Conservation (phyloP, 2,888 invertebrate genomes). For the Microctonus hyperodae region DNA sequence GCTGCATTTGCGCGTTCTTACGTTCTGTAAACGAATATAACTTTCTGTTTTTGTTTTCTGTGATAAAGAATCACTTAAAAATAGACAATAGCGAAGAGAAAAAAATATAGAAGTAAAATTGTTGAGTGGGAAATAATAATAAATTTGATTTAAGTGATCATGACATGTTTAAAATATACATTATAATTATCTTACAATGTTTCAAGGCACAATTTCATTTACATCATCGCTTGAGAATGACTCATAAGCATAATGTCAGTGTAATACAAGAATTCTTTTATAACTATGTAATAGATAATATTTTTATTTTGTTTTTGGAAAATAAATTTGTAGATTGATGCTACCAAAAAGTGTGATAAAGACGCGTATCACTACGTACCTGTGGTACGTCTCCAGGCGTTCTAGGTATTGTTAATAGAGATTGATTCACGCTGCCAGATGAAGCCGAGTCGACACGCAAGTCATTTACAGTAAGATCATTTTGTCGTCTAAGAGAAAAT, state of each 20-base stretch:
- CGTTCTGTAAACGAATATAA: slow-evolving; percentile 53
- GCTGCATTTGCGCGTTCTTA: slow-evolving; percentile 85
- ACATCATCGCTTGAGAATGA: slow-evolving; percentile 22
- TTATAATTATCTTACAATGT: slow-evolving; percentile 18
- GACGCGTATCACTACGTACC: slow-evolving; percentile 61
- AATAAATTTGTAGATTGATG: background rate
- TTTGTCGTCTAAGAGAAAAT: slow-evolving; percentile 44
- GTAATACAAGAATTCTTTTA: slow-evolving; percentile 3
- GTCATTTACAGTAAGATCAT: slow-evolving; percentile 47
- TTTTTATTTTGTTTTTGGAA: background rate
- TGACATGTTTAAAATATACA: background rate
- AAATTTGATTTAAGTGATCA: background rate
- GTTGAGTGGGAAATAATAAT: background rate
- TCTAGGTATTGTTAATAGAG: slow-evolving; percentile 69
- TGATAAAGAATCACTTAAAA: background rate
- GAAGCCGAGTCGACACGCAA: slow-evolving; percentile 50
- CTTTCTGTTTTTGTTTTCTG: slow-evolving; percentile 16
- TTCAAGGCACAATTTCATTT: slow-evolving; percentile 20
- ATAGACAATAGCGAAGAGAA: background rate
- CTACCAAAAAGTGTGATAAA: slow-evolving; percentile 37
- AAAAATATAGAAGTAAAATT: background rate
- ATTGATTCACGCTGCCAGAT: slow-evolving; percentile 56
- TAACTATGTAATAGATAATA: background rate
- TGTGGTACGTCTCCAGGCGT: slow-evolving; percentile 75
- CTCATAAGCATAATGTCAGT: slow-evolving; percentile 18